Base-by-base conservation (phyloP, 2,113 vertebrate species). In the Campylorhamphus procurvoides region DNA sequence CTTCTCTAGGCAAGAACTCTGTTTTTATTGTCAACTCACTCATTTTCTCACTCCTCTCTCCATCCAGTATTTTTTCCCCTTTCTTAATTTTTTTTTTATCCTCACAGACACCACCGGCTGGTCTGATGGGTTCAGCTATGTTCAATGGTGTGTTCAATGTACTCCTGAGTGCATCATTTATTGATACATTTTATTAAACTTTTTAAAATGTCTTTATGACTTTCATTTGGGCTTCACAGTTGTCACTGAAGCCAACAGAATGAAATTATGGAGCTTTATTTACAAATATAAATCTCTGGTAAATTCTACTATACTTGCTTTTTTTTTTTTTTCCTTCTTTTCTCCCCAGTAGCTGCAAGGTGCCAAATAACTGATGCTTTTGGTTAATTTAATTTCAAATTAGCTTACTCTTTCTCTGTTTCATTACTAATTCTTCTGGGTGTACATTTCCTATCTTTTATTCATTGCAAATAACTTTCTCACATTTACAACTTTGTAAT, bases 1-100 rank as follows among this genome's bases (percentile, higher is more conserved):
- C 9, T 33, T 67, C 24, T 75, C 24, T 71, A 75, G 23, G 25
- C 33, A 77, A 78, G 24, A 69, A 49, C 1, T 31, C 12, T 42
- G 5, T 82, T 71, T 91, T 66, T 25, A 31, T 25, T 56, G 11
- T 18, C 4, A 3, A 49, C 15, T 63, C 44, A 40, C 8, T 33
- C 4, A 12, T 42, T 37, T 27, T 6, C 0, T 1, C 15, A 1
- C 9, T 47, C 8, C 5, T 62, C 6, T 24, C 6, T 60, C 25
- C 18, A 18, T 29, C 11, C 5, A 73, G 15, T 7, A 17, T 39
- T 83, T 69, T 86, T 66, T 62, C 4, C 18, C 7, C 14, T 76
- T 68, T 62, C 27, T 49, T 44, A 19, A 76, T 63, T 64, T 58
- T n/a, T 7, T 64, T 58, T n/a, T 7, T 47, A 16, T 16, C 35